These are phyloP conservation scores for Philypnodon macrostomus DNA, from an alignment of 2,797 vertebrate genomes.

Conservation along the genomic window DNA sequence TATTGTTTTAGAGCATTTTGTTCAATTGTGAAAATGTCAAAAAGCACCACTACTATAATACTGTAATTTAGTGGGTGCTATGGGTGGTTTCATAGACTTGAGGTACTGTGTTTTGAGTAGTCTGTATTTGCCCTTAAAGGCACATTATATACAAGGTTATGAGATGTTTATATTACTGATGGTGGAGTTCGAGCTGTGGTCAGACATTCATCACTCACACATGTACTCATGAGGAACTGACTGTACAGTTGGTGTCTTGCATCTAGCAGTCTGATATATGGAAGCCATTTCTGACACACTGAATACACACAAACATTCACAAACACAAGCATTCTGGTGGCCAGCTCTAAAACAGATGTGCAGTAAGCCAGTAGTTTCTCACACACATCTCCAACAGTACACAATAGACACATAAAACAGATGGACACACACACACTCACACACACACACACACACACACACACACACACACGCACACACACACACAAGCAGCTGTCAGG, in stretches of 20 bases:
- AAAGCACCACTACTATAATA: no score
- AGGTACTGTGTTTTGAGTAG: no score
- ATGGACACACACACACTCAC: conserved; percentile 9
- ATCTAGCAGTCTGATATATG: conserved; percentile 9
- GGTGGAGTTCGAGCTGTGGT: background rate
- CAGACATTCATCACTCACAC: background rate
- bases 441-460: conserved; percentile 12
- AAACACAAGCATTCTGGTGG: background rate
- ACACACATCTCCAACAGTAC: background rate
- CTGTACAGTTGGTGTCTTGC: conserved; percentile 19
- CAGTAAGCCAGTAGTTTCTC: conserved; percentile 1
- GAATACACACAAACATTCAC: background rate
- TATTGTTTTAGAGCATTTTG: no score
- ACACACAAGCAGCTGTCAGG: conserved; percentile 26
- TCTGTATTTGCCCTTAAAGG: no score
- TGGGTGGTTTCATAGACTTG: no score
- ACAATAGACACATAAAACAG: conserved; percentile 4
- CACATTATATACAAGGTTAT: no score
- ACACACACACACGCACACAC: conserved; percentile 13
- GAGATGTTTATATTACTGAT: no score
- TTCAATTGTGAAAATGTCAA: no score
- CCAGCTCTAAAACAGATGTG: conserved; percentile 11
- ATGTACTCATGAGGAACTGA: conserved; percentile 5
- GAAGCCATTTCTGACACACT: conserved; percentile 11
- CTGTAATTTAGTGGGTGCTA: no score